Conservation (phyloP, 2,797 vertebrate genomes). For the Orientallactaga sibirica region DNA sequence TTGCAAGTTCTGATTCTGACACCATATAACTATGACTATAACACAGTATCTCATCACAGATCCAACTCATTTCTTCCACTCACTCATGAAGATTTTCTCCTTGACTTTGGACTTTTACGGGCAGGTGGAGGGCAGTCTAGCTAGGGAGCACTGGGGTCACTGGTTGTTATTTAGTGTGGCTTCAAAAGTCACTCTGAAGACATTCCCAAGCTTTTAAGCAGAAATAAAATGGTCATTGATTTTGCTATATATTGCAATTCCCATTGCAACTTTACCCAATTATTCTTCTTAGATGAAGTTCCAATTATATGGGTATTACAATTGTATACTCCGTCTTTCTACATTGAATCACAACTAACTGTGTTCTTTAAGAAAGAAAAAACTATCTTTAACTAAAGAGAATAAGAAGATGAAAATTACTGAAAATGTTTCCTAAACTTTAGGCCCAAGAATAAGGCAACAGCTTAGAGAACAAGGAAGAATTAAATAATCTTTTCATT, state of each 20-base stretch:
- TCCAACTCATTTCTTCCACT: conserved; percentile 72
- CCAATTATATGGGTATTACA: background rate
- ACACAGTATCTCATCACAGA: background rate
- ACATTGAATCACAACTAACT: background rate
- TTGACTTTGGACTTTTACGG: conserved; percentile 72
- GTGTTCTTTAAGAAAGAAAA: background rate
- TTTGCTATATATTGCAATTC: conserved; percentile 73
- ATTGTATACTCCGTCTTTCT: background rate
- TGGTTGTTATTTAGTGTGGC: conserved; percentile 41
- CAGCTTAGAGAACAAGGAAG: background rate
- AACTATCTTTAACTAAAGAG: background rate
- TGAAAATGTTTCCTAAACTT: conserved; percentile 39
- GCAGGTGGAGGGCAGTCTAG: background rate
- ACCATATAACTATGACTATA: background rate
- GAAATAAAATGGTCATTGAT: conserved; percentile 66
- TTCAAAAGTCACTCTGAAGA: conserved; percentile 54
- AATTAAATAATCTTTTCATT: background rate
- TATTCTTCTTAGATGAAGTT: conserved; percentile 39
- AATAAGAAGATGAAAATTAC: background rate
- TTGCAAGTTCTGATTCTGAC: conserved; percentile 37
- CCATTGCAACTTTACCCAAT: conserved; percentile 37
- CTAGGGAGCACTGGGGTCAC: background rate
- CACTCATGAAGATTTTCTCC: conserved; percentile 76
- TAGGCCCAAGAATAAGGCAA: background rate
- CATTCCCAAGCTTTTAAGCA: conserved; percentile 63